Conservation (phyloP, 1,140 invertebrate genomes). For the Agraylea sexmaculata region DNA sequence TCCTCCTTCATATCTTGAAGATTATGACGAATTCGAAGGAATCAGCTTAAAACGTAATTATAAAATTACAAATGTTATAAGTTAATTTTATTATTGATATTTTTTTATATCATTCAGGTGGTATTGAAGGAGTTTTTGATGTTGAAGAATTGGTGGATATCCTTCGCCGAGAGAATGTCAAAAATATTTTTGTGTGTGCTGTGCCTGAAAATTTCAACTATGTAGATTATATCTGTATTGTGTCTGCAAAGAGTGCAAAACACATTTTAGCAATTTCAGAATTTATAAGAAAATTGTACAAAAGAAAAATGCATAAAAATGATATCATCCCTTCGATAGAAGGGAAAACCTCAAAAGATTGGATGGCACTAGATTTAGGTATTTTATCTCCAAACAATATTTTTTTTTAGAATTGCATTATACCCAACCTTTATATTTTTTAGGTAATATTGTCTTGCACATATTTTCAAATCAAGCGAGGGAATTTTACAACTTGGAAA, state of each 20-base stretch:
- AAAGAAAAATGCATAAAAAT: conserved; percentile 50
- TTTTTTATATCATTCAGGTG: conserved; percentile 43
- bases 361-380: conserved; percentile 88
- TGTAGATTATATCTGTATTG: conserved; percentile 72
- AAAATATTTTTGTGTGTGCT: conserved; percentile 68
- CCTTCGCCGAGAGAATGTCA: conserved; percentile 62
- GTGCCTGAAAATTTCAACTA: conserved; percentile 66
- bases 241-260: conserved; percentile 55
- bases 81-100: conserved; percentile 3
- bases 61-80: conserved; percentile 11
- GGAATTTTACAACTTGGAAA: conserved; percentile 75
- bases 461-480: conserved; percentile 64
- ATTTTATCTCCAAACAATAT: conserved; percentile 13
- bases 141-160: conserved; percentile 73
- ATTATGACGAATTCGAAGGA: conserved; percentile 41
- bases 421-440: conserved; percentile 22
- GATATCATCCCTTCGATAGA: conserved; percentile 67
- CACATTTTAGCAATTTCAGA: conserved; percentile 66
- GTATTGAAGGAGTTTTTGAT: conserved; percentile 69
- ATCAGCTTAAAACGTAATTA: conserved; percentile 39
- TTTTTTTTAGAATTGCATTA: conserved; percentile 3
- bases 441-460: conserved; percentile 84
- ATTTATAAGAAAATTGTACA: conserved; percentile 68
- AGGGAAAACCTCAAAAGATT: conserved; percentile 61
- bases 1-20: conserved; percentile 29